phyloP scores from a whole-genome alignment of 1,140 invertebrate genomes.

The Leptinotarsa undecemlineata region DNA sequence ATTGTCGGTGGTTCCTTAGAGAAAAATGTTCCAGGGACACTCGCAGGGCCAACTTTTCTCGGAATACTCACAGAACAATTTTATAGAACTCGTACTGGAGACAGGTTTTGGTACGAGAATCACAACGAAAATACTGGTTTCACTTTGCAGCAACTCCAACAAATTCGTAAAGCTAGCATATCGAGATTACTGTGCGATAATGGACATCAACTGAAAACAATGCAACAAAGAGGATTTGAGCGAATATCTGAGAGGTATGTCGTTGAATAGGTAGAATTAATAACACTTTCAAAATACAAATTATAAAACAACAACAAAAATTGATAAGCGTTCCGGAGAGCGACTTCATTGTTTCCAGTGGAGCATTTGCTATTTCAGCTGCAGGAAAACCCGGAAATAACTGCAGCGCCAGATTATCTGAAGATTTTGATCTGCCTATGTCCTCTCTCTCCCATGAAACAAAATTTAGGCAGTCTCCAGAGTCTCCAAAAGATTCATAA shows the following conservation, averaged over 20 bases:
- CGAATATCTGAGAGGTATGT: conserved; percentile 62
- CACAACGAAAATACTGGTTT: conserved; percentile 62
- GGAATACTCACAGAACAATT: conserved; percentile 91
- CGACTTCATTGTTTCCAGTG: no score
- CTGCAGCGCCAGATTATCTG: no score
- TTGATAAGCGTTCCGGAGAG: no score
- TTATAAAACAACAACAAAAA: no score
- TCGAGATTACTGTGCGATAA: conserved; percentile 88
- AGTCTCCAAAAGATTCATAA: no score
- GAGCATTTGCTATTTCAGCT: no score
- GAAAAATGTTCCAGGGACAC: conserved; percentile 71
- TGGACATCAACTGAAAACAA: conserved; percentile 69
- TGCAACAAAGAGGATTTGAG: conserved; percentile 73
- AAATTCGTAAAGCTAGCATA: conserved; percentile 82
- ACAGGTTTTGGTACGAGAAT: conserved; percentile 80
- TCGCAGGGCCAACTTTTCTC: conserved; percentile 88
- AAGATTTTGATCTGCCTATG: no score
- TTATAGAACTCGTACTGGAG: conserved; percentile 78
- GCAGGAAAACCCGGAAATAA: no score
- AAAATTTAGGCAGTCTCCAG: no score
- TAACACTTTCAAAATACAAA: background rate
- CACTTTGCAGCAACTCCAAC: conserved; percentile 55
- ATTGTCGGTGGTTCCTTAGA: conserved; percentile 86
- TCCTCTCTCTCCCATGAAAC: no score
- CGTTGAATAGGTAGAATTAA: conserved; percentile 36